Evolutionary conservation across 1,140 invertebrate species (phyloP), one percentile per base, ranked within the genome.

Genomic region (Anthonomus grandis): DNA sequence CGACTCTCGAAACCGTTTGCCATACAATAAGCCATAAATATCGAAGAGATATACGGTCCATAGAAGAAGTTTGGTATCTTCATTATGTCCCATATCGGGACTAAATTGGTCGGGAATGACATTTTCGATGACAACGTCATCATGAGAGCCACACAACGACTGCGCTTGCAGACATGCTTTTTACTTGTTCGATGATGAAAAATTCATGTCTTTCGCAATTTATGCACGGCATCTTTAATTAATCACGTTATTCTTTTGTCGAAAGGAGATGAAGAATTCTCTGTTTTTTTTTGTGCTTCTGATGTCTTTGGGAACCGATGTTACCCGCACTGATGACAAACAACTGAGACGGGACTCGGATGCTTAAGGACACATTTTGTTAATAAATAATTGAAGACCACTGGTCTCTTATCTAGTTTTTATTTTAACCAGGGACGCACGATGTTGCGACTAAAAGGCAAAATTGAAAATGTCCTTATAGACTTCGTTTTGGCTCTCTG

Each of bases 21-120:
- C 4, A 49, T 31, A 56, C 54, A 49, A 56, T 41, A 56, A 56
- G 45, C 54, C 38, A 56, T 56, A 56, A 56, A 56, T 23, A 56
- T 48, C 42, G 54, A 56, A 60, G 52, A 60, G 57, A 63, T 66
- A 64, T 62, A 65, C 59, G 68, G 65, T 63, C 45, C 23, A 25
- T 39, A 49, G 60, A 70, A 68, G 66, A 67, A 68, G 63, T 55
- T 67, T 68, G 59, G 65, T 67, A 67, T 67, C 68, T 70, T 70
- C 66, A 70, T 70, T 69, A 70, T 64, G 56, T 56, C 60, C 68
- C 68, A 61, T 70, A 67, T 70, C 68, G 65, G n/a, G 66, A 67
- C 57, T 67, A 67, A 70, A 67, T 68, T 66, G 66, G 63, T 58
- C 60, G 58, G 39, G 48, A 54, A 60, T 64, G 66, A 68, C 66